Base-by-base conservation (phyloP, 2,797 vertebrate species). In the Caiman crocodilus region DNA sequence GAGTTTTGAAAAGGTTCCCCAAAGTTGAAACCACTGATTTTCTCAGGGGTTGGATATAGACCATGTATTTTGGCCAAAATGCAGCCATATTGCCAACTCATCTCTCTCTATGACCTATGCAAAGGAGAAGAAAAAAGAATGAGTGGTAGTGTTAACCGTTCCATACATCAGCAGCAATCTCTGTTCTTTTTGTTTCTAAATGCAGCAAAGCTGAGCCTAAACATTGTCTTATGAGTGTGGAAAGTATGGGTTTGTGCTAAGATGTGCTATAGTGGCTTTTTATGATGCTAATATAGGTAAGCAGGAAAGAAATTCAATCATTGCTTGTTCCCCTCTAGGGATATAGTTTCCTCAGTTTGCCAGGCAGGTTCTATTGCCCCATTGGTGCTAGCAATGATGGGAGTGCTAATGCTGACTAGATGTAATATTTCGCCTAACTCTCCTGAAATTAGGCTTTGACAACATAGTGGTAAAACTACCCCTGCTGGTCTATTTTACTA, bases 71-170 rank as follows among this genome's bases (percentile, higher is more conserved):
- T 50, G 42, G 10, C 42, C 42, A 50, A 50, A 50, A 9, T 50
- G 42, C 42, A 50, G 79, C 3, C 16, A 28, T 18, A 5, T 50
- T 18, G 4, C n/a, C 18, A 26, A 32, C 23, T 65, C 1, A 84
- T 0, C 1, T 0, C 1, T 79, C 69, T 76, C 1, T 2, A 57
- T 21, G 42, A 50, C 58, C 5, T 26, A 59, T 9, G 14, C 13
- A 69, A n/a, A 73, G 50, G 6, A 12, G 35, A 84, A 65, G 76
- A 28, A 64, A 25, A 25, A 64, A 28, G 79, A 77, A 67, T 50
- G 5, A 60, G 30, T 7, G 56, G 2, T 13, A 1, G 10, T 32
- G 2, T 1, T 42, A 73, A 80, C 30, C 42, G 3, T 69, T 58
- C 7, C 13, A 18, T 5, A 42, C 15, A 25, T 13, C 64, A 76